Conservation (phyloP, 2,113 vertebrate genomes). For the Malurus melanocephalus region DNA sequence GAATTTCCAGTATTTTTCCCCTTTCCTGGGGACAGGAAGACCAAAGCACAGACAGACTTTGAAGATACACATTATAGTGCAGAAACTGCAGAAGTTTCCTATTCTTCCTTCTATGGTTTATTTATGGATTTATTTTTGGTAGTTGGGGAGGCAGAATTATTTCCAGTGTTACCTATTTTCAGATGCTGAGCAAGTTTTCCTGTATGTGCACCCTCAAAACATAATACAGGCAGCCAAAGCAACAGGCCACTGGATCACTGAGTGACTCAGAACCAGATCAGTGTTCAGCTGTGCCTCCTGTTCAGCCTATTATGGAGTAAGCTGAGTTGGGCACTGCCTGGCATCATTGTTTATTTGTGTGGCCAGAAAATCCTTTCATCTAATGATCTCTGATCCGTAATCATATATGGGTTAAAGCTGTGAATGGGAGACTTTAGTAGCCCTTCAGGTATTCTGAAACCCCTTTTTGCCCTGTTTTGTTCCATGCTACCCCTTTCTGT, state of each 20-base stretch:
- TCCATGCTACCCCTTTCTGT: rapidly evolving
- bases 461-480: background rate
- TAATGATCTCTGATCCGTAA: background rate
- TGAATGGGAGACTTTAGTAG: background rate
- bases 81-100: background rate
- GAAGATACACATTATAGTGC: background rate
- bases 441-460: background rate
- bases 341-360: background rate
- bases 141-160: background rate
- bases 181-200: background rate
- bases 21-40: background rate
- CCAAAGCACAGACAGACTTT: background rate
- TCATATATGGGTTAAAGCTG: background rate
- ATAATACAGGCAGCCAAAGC: background rate
- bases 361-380: background rate
- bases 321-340: background rate
- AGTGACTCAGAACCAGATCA: background rate
- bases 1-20: background rate
- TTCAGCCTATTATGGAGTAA: background rate
- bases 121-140: background rate
- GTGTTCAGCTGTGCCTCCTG: background rate
- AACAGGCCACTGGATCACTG: background rate
- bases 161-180: background rate
- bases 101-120: background rate
- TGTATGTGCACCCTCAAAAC: background rate